Conservation (phyloP, 2,797 vertebrate genomes). For the Mareca penelope region DNA sequence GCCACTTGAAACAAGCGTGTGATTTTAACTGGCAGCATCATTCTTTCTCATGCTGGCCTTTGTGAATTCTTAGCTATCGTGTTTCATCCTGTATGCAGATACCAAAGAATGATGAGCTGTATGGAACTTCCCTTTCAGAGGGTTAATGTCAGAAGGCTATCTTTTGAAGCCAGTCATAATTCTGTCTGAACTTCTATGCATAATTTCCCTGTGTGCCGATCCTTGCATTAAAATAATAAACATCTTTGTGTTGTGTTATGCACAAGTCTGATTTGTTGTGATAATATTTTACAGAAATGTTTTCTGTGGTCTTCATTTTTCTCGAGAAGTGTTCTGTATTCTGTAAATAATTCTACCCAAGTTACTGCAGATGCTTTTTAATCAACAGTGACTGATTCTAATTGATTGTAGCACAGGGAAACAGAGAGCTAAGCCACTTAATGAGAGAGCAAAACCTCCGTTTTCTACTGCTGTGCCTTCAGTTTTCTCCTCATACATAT, state of each 20-base stretch:
- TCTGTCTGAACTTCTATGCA: background rate
- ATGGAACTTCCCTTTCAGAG: background rate
- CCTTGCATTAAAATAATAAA: background rate
- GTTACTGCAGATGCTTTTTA: background rate
- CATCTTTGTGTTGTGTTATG: background rate
- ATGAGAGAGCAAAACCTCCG: background rate
- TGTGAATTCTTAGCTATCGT: background rate
- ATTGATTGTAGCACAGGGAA: background rate
- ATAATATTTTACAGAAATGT: background rate
- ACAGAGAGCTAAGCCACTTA: background rate
- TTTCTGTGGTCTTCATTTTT: background rate
- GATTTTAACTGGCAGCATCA: background rate
- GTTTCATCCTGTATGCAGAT: background rate
- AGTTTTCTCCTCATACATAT: background rate
- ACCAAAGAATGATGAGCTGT: background rate
- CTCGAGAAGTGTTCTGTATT: background rate
- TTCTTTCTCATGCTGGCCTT: background rate
- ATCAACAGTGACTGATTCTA: background rate
- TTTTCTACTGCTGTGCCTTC: background rate
- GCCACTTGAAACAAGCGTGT: background rate
- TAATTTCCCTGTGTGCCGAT: background rate
- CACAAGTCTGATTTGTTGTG: background rate
- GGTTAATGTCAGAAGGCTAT: background rate
- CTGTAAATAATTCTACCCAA: background rate
- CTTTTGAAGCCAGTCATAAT: background rate